Percentiles rank a stretch among this genome's conserved stretches.
Evolutionary conservation across 2,113 vertebrate species (phyloP).

Genomic region (Sporophila hypoxantha): DNA sequence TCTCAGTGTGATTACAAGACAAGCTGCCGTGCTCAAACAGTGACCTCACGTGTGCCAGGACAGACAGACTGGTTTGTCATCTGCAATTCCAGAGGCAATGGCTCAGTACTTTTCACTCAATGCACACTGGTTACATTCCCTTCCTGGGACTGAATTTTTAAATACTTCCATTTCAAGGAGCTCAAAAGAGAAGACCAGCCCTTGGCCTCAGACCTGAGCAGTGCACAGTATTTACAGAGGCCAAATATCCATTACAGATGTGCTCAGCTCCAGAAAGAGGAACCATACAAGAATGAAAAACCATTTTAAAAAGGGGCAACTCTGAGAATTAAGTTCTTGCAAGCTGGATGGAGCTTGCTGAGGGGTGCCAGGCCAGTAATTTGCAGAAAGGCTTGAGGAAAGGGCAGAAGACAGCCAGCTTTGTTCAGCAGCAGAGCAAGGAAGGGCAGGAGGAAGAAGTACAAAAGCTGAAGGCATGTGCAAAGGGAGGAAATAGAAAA

Average conservation of each 20-base stretch:
- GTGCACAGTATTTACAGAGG: neutral
- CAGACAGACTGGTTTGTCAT: neutral
- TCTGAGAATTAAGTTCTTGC: neutral
- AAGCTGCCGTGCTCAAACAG: accelerated
- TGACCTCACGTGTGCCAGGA: neutral
- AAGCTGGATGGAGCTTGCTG: neutral
- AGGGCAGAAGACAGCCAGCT: neutral
- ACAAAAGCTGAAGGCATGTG: neutral
- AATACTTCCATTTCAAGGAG: neutral
- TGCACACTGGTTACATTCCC: neutral
- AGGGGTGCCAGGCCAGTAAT: neutral
- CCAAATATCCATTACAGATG: neutral
- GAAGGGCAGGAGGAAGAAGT: neutral
- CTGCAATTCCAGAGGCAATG: neutral
- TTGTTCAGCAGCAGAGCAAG: neutral
- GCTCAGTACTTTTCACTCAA: neutral
- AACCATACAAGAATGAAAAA: neutral
- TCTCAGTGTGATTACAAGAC: neutral
- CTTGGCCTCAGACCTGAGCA: neutral
- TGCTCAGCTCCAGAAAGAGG: neutral
- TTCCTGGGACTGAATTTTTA: neutral
- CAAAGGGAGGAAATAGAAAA: neutral
- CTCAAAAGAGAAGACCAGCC: neutral
- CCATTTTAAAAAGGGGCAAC: neutral
- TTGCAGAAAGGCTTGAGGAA: neutral